A percentile compares a stretch with the other conserved stretches of the same genome.
Conservation (phyloP, 2,797 vertebrate species). For the Discoglossus pictus region DNA sequence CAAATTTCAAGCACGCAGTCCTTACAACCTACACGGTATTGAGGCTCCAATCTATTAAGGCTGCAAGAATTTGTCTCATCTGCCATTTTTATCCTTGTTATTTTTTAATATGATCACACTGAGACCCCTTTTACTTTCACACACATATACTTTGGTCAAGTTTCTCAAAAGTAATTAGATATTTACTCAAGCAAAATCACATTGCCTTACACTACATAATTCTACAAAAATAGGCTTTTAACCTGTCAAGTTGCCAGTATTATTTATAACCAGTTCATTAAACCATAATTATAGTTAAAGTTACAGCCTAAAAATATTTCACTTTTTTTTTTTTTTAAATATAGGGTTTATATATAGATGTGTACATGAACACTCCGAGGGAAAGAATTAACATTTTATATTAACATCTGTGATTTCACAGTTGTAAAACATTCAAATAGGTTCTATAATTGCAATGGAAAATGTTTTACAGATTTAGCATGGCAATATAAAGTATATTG, state of each 20-base stretch:
- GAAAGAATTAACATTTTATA: constrained; percentile 22
- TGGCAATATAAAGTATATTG: constrained; percentile 29
- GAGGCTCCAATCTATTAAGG: no score
- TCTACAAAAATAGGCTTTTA: constrained; percentile 1
- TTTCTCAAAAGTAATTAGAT: constrained; percentile 12
- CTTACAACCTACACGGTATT: no score
- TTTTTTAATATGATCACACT: no score
- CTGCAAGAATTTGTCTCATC: no score
- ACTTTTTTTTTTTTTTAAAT: constrained; percentile 2
- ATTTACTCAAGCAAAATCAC: no score
- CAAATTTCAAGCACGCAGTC: no score
- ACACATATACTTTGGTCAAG: neutral
- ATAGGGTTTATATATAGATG: neutral
- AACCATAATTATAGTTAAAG: constrained; percentile 7
- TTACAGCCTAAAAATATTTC: constrained; percentile 14
- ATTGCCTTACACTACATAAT: constrained; percentile 9
- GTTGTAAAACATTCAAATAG: constrained; percentile 36
- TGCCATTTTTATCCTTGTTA: no score
- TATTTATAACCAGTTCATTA: constrained; percentile 26
- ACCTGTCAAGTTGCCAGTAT: constrained; percentile 7
- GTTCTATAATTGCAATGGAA: constrained; percentile 40
- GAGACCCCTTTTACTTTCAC: no score
- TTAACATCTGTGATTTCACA: constrained; percentile 27
- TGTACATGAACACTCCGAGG: neutral
- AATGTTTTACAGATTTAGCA: constrained; percentile 16